A percentile compares a stretch with the other conserved stretches of the same genome.
These are phyloP conservation scores for Chaetodon trifasciatus DNA, from an alignment of 2,797 vertebrate species.

Conservation along the genomic window DNA sequence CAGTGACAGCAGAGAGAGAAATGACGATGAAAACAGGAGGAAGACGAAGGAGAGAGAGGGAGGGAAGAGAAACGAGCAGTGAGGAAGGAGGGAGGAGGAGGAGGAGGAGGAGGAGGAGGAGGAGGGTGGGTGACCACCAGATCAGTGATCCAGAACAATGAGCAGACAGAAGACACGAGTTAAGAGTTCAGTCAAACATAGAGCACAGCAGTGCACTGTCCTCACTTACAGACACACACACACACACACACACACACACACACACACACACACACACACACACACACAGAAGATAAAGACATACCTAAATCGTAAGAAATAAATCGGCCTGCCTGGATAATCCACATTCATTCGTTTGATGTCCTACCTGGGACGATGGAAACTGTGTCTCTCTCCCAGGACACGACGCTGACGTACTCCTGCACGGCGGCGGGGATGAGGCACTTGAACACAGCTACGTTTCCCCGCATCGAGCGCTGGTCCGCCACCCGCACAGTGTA, in stretches of 20 bases:
- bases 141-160: constrained; percentile 82
- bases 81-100: constrained; percentile 24
- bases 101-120: constrained; percentile 23
- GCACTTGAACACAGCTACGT: constrained; percentile 99
- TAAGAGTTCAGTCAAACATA: constrained; percentile 76
- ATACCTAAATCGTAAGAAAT: constrained; percentile 39
- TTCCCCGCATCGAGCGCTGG: constrained; percentile 99
- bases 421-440: constrained; percentile 98
- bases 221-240: constrained; percentile 36
- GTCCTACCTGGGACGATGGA: constrained; percentile 96
- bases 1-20: constrained; percentile 31
- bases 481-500: constrained; percentile 99
- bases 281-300: constrained; percentile 39
- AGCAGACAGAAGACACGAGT: constrained; percentile 81
- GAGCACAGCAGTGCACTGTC: constrained; percentile 54
- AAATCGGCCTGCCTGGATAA: not conserved
- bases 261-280: constrained; percentile 42
- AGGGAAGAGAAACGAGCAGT: constrained; percentile 24
- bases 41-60: constrained; percentile 24
- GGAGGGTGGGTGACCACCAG: constrained; percentile 47
- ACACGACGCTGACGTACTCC: constrained; percentile 98
- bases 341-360: constrained; percentile 13
- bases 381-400: constrained; percentile 99
- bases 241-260: constrained; percentile 30
- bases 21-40: constrained; percentile 39